Evolutionary conservation across 2,113 vertebrate genomes (phyloP), one percentile per base, ranked within the genome.

Genomic region (Chinchilla lanigera): DNA sequence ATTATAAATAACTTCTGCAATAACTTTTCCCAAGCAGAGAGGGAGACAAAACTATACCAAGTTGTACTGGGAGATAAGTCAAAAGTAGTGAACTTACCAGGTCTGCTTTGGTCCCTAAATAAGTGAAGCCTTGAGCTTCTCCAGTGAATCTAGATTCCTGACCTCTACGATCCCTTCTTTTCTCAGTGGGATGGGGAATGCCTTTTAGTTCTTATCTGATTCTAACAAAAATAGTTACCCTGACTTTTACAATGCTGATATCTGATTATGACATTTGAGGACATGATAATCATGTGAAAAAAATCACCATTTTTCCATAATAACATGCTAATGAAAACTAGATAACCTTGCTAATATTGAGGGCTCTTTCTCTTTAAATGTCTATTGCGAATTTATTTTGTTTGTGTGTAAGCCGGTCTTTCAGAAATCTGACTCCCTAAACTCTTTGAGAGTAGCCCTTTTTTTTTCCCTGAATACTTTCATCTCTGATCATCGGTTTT

Each of bases 401-500:
- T 80, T 86, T 89, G 13, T 33, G 82, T 89, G 19, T 26, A 83
- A 52, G 16, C 4, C 67, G 7, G 30, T 63, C 47, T 14, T 88
- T 92, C 65, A 82, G 50, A 89, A 89, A 24, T 44, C 41, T 30
- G 44, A 81, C 33, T 58, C 5, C 73, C 60, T 82, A 65, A 89
- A 44, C 1, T 94, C 38, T 75, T 75, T 75, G 87, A 86, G 67
- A 86, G 47, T 44, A 56, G 22, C 56, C 69, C 19, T 85, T 58
- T 96, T 75, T n/a, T 86, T n/a, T 71, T 4, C n/a, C 41, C 44
- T 44, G n/a, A 78, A 56, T 63, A 75, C 33, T 94, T 95, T 69
- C 86, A 33, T 89, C 50, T 89, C 65, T 89, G n/a, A 75, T 83
- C 73, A 75, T 86, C 75, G 47, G 54, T 83, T 61, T 80, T 94